A percentile compares a stretch with the other conserved stretches of the same genome.
Conservation (phyloP, 2,113 vertebrate species). For the Tupaia tana region DNA sequence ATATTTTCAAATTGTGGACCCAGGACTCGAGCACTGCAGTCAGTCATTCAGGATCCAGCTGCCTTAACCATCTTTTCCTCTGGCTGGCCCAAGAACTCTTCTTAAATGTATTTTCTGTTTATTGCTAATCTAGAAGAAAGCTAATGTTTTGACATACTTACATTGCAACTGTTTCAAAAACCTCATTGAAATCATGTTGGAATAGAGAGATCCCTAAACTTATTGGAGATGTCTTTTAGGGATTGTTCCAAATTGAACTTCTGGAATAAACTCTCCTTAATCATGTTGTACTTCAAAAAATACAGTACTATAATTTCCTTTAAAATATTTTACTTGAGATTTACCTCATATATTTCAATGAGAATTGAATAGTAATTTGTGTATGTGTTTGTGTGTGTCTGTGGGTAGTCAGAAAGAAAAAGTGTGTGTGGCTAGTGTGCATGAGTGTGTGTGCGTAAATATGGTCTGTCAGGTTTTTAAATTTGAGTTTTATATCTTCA, state of each 20-base stretch:
- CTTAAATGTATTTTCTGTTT: not conserved
- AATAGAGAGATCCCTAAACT: not conserved
- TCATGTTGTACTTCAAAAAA: not conserved
- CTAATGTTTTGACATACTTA: not conserved
- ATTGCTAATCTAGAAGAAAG: not conserved
- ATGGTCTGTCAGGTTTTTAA: not conserved
- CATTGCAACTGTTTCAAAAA: not conserved
- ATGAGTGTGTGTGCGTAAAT: not conserved
- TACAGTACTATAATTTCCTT: not conserved
- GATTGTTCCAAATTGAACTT: not conserved
- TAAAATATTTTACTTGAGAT: not conserved
- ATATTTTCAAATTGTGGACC: too few relatives aligned
- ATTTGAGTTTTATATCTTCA: not conserved
- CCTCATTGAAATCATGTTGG: not conserved
- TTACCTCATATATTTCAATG: not conserved
- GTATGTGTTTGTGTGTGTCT: not conserved
- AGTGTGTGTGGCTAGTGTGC: not conserved
- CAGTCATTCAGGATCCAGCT: too few relatives aligned
- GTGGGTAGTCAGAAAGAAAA: not conserved
- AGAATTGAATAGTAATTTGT: not conserved
- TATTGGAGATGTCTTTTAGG: not conserved
- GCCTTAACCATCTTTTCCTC: too few relatives aligned
- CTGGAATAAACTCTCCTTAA: too few relatives aligned
- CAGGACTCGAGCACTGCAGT: too few relatives aligned
- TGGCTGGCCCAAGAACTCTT: not conserved